Percentiles rank a stretch among this genome's conserved stretches.
Evolutionary conservation across 2,113 vertebrate genomes (phyloP).

Genomic region (Odocoileus hemionus): DNA sequence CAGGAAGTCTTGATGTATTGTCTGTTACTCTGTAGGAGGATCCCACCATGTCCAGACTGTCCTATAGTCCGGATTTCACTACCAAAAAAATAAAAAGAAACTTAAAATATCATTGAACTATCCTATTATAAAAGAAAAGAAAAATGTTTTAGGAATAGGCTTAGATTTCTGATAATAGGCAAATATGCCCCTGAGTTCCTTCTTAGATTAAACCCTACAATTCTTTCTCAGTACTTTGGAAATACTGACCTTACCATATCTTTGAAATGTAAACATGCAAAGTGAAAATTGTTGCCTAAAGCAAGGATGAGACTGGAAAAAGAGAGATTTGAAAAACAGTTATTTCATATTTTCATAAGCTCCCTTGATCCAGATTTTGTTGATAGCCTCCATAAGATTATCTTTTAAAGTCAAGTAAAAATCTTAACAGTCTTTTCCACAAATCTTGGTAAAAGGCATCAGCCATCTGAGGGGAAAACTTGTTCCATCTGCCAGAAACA

Average conservation of each 20-base stretch:
- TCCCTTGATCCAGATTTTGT: not conserved
- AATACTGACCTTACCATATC: not conserved
- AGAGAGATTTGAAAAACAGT: not conserved
- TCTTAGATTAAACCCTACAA: not conserved
- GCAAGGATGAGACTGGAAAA: not conserved
- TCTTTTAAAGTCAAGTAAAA: not conserved
- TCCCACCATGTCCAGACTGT: not conserved
- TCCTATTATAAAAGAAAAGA: not conserved
- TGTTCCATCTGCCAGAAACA: not conserved
- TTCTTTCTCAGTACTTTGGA: not conserved
- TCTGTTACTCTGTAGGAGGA: not conserved
- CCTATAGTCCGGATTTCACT: not conserved
- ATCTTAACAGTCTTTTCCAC: not conserved
- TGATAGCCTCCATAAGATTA: not conserved
- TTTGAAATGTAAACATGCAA: not conserved
- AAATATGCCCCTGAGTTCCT: not conserved
- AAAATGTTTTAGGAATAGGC: not conserved
- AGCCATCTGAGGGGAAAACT: not conserved
- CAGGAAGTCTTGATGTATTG: not conserved
- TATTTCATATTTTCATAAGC: not conserved
- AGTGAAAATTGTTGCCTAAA: not conserved
- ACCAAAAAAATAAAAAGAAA: not conserved
- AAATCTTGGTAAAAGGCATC: not conserved
- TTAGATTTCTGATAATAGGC: not conserved
- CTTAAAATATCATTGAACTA: not conserved